A percentile compares a stretch with the other conserved stretches of the same genome.
phyloP scores from a whole-genome alignment of 2,797 vertebrate genomes.

The Enteromius trimaculatus region DNA sequence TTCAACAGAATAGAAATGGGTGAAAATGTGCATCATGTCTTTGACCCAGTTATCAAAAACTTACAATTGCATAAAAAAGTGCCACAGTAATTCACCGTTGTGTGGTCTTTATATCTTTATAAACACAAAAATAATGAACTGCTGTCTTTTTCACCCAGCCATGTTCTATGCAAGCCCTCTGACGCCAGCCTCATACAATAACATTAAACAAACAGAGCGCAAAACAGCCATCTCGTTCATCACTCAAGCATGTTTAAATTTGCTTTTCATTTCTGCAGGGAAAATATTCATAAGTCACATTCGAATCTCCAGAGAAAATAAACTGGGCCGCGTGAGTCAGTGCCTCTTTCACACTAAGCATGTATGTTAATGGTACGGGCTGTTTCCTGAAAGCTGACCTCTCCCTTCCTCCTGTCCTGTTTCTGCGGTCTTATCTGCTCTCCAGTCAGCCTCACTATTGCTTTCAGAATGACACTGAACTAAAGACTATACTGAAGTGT shows the following conservation, averaged over 20 bases:
- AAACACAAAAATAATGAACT: neutral
- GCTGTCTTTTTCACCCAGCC: neutral
- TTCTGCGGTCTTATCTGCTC: conserved; percentile 56
- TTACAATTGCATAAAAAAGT: neutral
- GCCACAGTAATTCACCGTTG: neutral
- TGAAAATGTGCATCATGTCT: neutral
- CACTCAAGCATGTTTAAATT: conserved; percentile 58
- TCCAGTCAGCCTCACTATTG: conserved; percentile 20
- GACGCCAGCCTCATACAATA: conserved; percentile 15
- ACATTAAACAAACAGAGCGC: conserved; percentile 27
- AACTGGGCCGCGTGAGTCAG: conserved; percentile 62
- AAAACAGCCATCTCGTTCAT: conserved; percentile 58
- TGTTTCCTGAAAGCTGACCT: conserved; percentile 64
- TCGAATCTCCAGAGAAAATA: conserved; percentile 64
- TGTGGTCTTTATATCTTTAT: conserved; percentile 4
- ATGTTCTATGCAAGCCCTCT: neutral
- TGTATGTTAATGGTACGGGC: conserved; percentile 46
- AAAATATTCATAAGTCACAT: conserved; percentile 65
- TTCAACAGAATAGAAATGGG: neutral
- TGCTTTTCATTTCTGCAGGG: conserved; percentile 59
- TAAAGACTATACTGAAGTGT: conserved; percentile 8
- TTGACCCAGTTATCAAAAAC: neutral
- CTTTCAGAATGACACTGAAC: conserved; percentile 41
- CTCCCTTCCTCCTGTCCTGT: conserved; percentile 61
- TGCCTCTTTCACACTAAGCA: conserved; percentile 54